Percentiles rank a stretch among this genome's conserved stretches.
Conservation (phyloP, 2,113 vertebrate species). For the Heloderma charlesbogerti region DNA sequence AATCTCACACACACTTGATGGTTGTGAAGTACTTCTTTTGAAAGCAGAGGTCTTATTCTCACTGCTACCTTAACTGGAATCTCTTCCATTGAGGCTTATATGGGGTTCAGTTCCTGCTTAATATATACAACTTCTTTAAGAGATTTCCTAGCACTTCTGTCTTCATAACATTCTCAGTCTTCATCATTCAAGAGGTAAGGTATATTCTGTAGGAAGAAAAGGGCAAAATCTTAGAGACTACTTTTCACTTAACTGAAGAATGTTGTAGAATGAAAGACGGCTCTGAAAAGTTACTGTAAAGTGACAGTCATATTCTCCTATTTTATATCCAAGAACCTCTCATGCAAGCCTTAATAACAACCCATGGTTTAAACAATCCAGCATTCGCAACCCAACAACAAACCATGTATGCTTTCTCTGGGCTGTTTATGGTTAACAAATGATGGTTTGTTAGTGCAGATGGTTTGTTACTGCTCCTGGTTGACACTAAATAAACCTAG, state of each 20-base stretch:
- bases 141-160: slow-evolving; percentile 40
- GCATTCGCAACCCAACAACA: too few species aligned
- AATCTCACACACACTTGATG: slow-evolving; percentile 86
- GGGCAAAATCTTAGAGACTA: neutral
- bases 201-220: slow-evolving; percentile 28
- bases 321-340: neutral
- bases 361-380: too few species aligned
- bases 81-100: slow-evolving; percentile 80
- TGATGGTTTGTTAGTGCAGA: too few species aligned
- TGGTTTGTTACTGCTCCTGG: too few species aligned
- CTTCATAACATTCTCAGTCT: slow-evolving; percentile 27
- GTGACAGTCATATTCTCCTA: neutral
- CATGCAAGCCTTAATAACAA: too few species aligned
- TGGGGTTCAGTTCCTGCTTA: slow-evolving; percentile 28
- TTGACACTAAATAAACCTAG: neutral
- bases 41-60: slow-evolving; percentile 89
- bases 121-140: slow-evolving; percentile 41
- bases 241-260: neutral
- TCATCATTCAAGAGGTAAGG: slow-evolving; percentile 53
- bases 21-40: slow-evolving; percentile 86
- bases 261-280: neutral
- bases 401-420: too few species aligned
- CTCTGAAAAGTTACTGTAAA: neutral
- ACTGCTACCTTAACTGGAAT: slow-evolving; percentile 89
- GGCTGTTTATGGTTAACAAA: too few species aligned